Conservation (phyloP, 64 coral and sea anemone genomes). For the Catalaphyllia jardinei region DNA sequence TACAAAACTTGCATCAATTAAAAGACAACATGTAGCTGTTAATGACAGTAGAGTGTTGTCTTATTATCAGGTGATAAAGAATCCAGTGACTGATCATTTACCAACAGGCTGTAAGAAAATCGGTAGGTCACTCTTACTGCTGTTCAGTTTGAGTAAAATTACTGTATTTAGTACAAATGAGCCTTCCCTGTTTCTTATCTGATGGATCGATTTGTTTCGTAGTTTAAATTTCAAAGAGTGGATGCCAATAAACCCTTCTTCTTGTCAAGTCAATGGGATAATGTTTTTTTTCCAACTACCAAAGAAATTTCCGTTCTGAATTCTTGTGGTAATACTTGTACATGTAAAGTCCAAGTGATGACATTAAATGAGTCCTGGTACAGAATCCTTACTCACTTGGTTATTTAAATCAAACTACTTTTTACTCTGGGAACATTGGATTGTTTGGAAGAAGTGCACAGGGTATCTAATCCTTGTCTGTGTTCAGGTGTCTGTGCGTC, state of each 20-base stretch:
- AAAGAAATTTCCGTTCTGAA: too few relatives aligned
- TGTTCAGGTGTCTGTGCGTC: not conserved
- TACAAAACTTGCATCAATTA: too few relatives aligned
- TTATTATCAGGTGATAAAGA: constrained; percentile 86
- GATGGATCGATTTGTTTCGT: not conserved
- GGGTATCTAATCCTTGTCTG: constrained; percentile 5
- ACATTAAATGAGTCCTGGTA: too few relatives aligned
- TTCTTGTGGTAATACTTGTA: too few relatives aligned
- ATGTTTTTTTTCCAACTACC: too few relatives aligned
- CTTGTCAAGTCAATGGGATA: too few relatives aligned
- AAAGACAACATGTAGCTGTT: not conserved
- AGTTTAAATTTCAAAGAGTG: too few relatives aligned
- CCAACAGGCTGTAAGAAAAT: constrained; percentile 94
- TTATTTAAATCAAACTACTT: too few relatives aligned
- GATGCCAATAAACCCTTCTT: too few relatives aligned
- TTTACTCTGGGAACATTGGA: not conserved
- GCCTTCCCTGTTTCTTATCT: not conserved
- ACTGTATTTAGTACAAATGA: not conserved
- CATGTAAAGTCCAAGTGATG: too few relatives aligned
- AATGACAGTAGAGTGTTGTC: not conserved
- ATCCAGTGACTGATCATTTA: constrained; percentile 96
- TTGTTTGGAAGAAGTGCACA: constrained; percentile 15
- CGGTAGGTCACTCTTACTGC: constrained; percentile 34
- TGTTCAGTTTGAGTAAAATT: not conserved
- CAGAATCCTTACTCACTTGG: too few relatives aligned